Evolutionary conservation across 2,113 vertebrate genomes (phyloP).

Genomic region (Pterocles gutturalis): DNA sequence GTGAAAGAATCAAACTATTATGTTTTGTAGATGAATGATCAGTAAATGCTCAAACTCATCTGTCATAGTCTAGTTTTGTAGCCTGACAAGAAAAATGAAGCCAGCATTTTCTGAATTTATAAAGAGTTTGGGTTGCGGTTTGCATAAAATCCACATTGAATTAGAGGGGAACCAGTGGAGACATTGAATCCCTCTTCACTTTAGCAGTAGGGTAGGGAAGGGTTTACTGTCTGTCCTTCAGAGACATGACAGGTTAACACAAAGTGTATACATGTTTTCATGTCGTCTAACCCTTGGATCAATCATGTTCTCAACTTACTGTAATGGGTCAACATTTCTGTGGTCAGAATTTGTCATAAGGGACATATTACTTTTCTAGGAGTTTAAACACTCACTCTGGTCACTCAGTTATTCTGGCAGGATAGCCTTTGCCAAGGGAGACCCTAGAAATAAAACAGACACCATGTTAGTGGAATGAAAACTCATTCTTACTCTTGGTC

Average conservation of each 20-base stretch:
- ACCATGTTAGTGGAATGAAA: background rate
- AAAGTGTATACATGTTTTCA: background rate
- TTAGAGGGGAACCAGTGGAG: slow-evolving; percentile 52
- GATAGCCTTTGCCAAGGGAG: background rate
- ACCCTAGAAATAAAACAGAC: background rate
- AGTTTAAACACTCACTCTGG: background rate
- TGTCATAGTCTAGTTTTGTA: slow-evolving; percentile 79
- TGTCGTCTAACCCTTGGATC: background rate
- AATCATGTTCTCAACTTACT: background rate
- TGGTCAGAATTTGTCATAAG: background rate
- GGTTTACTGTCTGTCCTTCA: slow-evolving; percentile 51
- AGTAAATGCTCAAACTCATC: slow-evolving; percentile 77
- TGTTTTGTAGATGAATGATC: slow-evolving; percentile 80
- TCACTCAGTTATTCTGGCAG: background rate
- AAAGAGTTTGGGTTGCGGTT: slow-evolving; percentile 57
- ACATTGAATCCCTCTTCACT: background rate
- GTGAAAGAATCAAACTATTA: slow-evolving; percentile 79
- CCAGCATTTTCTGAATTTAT: slow-evolving; percentile 74
- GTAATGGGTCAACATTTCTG: background rate
- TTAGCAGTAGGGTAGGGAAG: slow-evolving; percentile 18
- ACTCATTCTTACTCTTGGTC: background rate
- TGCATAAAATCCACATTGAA: slow-evolving; percentile 71
- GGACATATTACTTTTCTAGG: background rate
- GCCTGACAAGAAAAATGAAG: slow-evolving; percentile 77
- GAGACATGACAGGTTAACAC: slow-evolving; percentile 26